Base-by-base conservation (phyloP, 2,797 vertebrate species). In the Danio jaintianensis region DNA sequence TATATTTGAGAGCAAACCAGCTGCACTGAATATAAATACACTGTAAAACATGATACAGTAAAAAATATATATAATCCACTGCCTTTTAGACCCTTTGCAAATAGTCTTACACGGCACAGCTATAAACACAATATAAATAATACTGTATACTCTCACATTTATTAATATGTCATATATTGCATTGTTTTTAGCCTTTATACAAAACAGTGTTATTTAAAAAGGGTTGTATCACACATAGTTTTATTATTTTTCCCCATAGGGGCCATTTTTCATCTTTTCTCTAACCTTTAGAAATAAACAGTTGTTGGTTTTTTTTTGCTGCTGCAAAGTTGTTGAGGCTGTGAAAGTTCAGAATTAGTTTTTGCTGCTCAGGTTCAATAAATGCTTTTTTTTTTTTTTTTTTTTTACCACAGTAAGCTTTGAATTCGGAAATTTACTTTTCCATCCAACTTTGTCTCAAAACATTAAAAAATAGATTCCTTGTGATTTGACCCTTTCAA, bases 281-380 rank as follows among this genome's bases (percentile, higher is more conserved):
- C 29, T 50, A 70, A 53, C 68, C 50, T 70, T 70, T 70, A 70
- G n/a, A 70, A 53, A 70, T 42, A 53, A 70, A 70, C 15, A 53
- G 50, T 40, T 9, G 36, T 9, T 2, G 18, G 66, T 47, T 66
- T 29, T 8, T 29, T 15, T n/a, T n/a, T n/a, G n/a, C 43, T 48
- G 45, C 43, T 67, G 7, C 20, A 9, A 67, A 67, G 45, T 45
- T 53, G 16, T 53, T 47, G 12, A 48, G 16, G 9, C 11, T 47
- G 18, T 20, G 42, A 45, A 45, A 45, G 18, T 66, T 45, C 12
- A 47, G 12, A 66, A 66, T 67, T 7, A 8, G 4, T 47, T 66
- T n/a, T 15, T 22, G 4, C 4, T 20, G 42, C 18, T 47, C 62
- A 45, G 40, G 13, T 22, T 29, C 20, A 36, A 4, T 6, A 48